These are phyloP conservation scores for Astyanax mexicanus DNA, from an alignment of 2,797 vertebrate species.

Conservation along the genomic window DNA sequence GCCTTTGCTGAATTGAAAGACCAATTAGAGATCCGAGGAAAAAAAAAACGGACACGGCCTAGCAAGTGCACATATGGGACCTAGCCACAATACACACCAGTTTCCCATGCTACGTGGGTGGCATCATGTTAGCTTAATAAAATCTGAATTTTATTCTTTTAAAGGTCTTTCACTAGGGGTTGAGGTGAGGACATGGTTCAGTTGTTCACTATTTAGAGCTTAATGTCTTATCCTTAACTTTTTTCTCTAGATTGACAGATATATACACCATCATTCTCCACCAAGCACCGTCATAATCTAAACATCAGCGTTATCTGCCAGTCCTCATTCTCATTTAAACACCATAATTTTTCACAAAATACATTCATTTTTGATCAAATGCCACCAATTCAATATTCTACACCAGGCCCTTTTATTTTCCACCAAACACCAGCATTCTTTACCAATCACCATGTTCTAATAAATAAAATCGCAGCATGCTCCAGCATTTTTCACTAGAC, in stretches of 20 bases:
- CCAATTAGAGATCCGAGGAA: constrained; percentile 60
- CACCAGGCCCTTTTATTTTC: neutral
- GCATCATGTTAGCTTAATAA: neutral
- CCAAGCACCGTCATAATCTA: neutral
- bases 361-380: neutral
- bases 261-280: neutral
- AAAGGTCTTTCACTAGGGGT: neutral
- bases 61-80: constrained; percentile 44
- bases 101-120: constrained; percentile 57
- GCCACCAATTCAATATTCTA: neutral
- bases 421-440: neutral
- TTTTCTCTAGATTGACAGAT: too few species aligned
- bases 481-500: neutral
- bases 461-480: neutral
- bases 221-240: too few species aligned
- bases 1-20: constrained; percentile 58
- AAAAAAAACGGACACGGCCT: constrained; percentile 52
- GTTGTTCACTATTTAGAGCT: too few species aligned
- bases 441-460: neutral
- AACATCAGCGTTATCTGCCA: neutral
- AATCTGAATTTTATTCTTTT: neutral
- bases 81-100: constrained; percentile 13
- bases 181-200: neutral
- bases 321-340: neutral
- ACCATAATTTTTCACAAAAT: neutral